A percentile compares a stretch with the other conserved stretches of the same genome.
Evolutionary conservation across 1,140 invertebrate species (phyloP).

Genomic region (Zaprionus nigranus): DNA sequence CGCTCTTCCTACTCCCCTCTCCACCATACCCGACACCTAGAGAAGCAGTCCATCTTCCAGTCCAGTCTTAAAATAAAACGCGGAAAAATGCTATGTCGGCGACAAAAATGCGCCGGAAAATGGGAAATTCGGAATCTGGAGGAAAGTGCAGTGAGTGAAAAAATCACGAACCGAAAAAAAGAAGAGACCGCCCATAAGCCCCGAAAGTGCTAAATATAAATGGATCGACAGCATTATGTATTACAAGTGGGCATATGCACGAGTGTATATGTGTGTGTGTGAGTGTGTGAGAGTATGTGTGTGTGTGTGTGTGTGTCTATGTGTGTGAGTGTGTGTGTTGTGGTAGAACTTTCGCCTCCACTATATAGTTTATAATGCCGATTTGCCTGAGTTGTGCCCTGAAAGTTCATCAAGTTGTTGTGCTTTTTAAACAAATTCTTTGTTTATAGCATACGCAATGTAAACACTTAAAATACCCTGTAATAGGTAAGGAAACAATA

Average conservation of each 20-base stretch:
- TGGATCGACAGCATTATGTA: constrained; percentile 2
- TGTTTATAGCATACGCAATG: background rate
- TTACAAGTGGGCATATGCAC: constrained; percentile 17
- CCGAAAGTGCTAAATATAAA: constrained; percentile 19
- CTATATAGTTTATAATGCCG: constrained; percentile 33
- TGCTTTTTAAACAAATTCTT: background rate
- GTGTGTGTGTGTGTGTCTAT: too few species aligned
- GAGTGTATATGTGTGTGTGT: background rate
- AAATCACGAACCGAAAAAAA: constrained; percentile 14
- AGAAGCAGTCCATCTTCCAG: constrained; percentile 14
- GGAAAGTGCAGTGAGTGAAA: constrained; percentile 26
- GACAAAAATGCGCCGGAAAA: constrained; percentile 62
- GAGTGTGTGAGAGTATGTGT: too few species aligned
- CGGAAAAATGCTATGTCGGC: constrained; percentile 41
- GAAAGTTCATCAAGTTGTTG: constrained; percentile 60
- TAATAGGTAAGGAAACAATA: background rate
- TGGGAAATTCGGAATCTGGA: constrained; percentile 35
- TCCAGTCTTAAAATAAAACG: constrained; percentile 56
- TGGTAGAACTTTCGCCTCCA: constrained; percentile 7
- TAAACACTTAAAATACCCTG: background rate
- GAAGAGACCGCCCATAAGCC: background rate
- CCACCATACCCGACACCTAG: background rate
- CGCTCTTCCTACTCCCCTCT: background rate
- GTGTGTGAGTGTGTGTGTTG: background rate
- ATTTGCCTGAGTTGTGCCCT: constrained; percentile 26